These are phyloP conservation scores for Sula dactylatra DNA, from an alignment of 2,113 vertebrate species.

Conservation along the genomic window DNA sequence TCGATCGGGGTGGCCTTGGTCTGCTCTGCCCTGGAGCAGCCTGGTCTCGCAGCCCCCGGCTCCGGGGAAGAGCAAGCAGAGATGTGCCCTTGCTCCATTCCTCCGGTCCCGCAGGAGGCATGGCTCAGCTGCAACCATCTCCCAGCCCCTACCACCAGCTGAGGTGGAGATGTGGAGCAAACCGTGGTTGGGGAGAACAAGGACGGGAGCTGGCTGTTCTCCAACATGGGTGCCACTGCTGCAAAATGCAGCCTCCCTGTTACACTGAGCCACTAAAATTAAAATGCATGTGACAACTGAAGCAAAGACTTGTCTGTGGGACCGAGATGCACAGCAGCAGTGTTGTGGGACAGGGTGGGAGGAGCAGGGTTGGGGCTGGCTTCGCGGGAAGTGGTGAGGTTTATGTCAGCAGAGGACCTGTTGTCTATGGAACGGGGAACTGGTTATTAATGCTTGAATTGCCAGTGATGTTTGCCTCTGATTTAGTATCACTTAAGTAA, in stretches of 20 bases:
- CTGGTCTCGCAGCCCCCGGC: not conserved
- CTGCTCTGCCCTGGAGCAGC: not conserved
- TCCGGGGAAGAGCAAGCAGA: not conserved
- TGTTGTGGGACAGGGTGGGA: not conserved
- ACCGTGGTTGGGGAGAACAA: not conserved
- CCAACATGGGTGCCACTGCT: not conserved
- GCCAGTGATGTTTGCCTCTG: not conserved
- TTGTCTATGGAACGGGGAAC: not conserved
- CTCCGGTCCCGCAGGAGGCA: not conserved
- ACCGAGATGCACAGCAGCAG: fast-evolving
- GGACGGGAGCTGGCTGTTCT: not conserved
- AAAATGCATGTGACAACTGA: not conserved
- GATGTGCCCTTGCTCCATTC: not conserved
- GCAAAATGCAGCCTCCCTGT: not conserved
- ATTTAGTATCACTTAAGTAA: constrained; percentile 64
- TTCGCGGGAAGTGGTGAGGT: fast-evolving
- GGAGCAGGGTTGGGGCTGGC: not conserved
- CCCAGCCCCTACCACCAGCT: not conserved
- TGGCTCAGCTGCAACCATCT: not conserved
- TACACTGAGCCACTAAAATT: not conserved
- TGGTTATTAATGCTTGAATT: constrained; percentile 36
- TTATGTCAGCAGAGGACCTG: not conserved
- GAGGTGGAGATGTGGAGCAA: not conserved
- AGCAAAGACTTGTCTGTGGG: not conserved
- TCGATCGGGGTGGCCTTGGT: not conserved